Base-by-base conservation (phyloP, 2,888 invertebrate genomes). In the Therioaphis trifolii region DNA sequence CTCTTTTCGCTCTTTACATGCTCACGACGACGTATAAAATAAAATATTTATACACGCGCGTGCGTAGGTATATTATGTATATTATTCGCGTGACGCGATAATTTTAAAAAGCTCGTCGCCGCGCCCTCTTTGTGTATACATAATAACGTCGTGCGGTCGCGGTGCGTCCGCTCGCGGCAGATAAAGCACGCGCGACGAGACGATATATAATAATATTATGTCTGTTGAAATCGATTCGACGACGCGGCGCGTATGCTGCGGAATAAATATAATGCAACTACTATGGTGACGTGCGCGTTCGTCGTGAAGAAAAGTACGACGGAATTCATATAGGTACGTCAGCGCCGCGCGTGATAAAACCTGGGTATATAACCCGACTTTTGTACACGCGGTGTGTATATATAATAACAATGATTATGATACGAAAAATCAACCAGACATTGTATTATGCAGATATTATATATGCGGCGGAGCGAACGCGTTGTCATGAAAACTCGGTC, bases 191-290 rank as follows among this genome's bases (percentile, higher is more conserved):
- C 21, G 61, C 61, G 35, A 35, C 35, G 35, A 35, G 35, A 35
- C 35, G 35, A 35, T 35, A 7, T 35, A 7, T 35, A 5, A 35
- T 35, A n/a, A 35, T 35, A 35, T 35, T 69, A 55, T 46, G 46
- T 80, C 80, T 72, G 29, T 49, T 11, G 49, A 71, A 80, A 80
- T 80, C 72, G 80, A 80, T 80, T 80, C 80, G 72, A 21, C 15
- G 58, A 69, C 49, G 35, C n/a, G 58, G 79, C 49, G 35, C n/a
- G 52, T 14, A 40, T 29, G 52, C 52, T 29, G 29, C 14, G 72
- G 52, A 52, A 72, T 72, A 72, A 72, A 72, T 52, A 52, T 52
- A 35, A 55, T 21, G 5, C 21, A n/a, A n/a, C n/a, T n/a, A n/a
- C n/a, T n/a, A n/a, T n/a, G n/a, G n/a, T n/a, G n/a, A n/a, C n/a